phyloP scores from a whole-genome alignment of 1,140 invertebrate species.

The Drosophila biarmipes region DNA sequence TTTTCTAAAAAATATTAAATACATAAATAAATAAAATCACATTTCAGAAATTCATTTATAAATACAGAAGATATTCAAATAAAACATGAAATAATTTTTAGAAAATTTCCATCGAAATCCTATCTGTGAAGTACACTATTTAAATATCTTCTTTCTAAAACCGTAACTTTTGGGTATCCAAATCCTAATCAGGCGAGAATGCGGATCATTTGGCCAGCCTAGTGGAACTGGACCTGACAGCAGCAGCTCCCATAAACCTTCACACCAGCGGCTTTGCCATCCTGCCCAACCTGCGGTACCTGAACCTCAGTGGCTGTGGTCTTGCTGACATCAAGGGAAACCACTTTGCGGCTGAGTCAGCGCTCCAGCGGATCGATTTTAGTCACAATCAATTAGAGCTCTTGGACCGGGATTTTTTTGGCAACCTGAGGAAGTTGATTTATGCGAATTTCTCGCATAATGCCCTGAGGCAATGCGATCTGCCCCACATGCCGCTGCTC shows the following conservation, averaged over 20 bases:
- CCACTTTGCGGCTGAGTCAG: conserved; percentile 53
- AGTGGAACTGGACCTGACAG: conserved; percentile 40
- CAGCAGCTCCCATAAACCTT: conserved; percentile 45
- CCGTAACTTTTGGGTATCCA: background rate
- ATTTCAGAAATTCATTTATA: too few relatives aligned
- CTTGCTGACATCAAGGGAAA: conserved; percentile 32
- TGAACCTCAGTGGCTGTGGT: conserved; percentile 65
- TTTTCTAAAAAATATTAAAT: too few relatives aligned
- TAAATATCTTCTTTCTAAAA: background rate
- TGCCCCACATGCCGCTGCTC: conserved; percentile 54
- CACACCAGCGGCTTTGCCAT: conserved; percentile 51
- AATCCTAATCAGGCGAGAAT: conserved; percentile 8
- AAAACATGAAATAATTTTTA: too few relatives aligned
- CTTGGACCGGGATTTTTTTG: conserved; percentile 51
- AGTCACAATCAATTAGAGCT: conserved; percentile 64
- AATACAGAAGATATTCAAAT: too few relatives aligned
- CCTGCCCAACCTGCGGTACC: conserved; percentile 41
- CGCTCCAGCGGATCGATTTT: conserved; percentile 65
- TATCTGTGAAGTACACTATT: too few relatives aligned
- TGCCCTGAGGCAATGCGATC: conserved; percentile 40
- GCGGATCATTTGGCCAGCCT: conserved; percentile 29
- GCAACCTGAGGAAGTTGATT: conserved; percentile 55
- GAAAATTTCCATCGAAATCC: too few relatives aligned
- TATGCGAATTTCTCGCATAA: conserved; percentile 78
- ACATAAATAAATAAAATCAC: too few relatives aligned